Evolutionary conservation across 2,797 vertebrate genomes (phyloP).

Genomic region (Limosa lapponica): DNA sequence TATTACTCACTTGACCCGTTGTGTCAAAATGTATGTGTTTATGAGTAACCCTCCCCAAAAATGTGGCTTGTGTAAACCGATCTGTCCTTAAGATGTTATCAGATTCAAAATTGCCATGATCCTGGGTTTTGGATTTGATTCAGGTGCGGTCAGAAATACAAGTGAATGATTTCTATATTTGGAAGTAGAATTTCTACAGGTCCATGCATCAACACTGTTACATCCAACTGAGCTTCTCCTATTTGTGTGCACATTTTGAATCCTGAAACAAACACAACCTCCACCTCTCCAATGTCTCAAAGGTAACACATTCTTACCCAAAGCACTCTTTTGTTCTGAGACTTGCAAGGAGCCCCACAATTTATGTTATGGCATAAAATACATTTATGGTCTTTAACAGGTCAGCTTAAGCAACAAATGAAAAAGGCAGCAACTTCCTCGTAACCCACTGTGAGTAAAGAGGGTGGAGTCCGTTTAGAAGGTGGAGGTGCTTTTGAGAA

Average conservation of each 20-base stretch:
- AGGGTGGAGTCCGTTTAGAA: constrained; percentile 29
- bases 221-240: not conserved
- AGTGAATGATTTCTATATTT: not conserved
- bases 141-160: not conserved
- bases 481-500: constrained; percentile 32
- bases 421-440: constrained; percentile 48
- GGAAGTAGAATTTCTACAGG: not conserved
- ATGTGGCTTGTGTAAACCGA: not conserved
- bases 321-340: not conserved
- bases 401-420: constrained; percentile 26
- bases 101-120: not conserved
- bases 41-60: not conserved
- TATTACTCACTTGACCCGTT: not conserved
- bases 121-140: not conserved
- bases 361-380: constrained; percentile 10
- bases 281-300: not conserved
- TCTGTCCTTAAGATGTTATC: not conserved
- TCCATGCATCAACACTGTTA: not conserved
- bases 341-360: not conserved
- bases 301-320: not conserved
- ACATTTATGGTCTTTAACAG: not conserved
- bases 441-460: constrained; percentile 38
- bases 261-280: not conserved
- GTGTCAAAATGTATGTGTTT: not conserved
- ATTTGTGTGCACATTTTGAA: not conserved